Evolutionary conservation across 2,888 invertebrate species (phyloP).

Genomic region (Scaptomyza cyrtandrae): DNA sequence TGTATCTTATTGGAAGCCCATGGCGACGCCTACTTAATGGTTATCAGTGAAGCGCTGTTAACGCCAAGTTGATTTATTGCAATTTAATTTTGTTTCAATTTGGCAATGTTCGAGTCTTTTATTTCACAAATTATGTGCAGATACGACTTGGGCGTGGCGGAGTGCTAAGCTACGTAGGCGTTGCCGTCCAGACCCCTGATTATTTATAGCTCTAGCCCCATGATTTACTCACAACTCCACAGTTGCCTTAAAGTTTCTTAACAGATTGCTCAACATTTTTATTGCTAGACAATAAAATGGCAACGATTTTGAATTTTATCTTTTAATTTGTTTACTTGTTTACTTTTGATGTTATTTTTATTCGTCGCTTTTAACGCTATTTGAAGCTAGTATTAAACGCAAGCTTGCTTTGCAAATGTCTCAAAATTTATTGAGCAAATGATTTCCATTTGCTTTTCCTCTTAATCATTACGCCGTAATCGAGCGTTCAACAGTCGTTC

Average conservation of each 20-base stretch:
- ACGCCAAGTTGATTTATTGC: slow-evolving; percentile 77
- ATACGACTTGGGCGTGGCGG: slow-evolving; percentile 73
- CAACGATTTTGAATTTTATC: slow-evolving; percentile 17
- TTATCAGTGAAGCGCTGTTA: slow-evolving; percentile 74
- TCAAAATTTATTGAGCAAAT: slow-evolving; percentile 23
- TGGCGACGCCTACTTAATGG: slow-evolving; percentile 77
- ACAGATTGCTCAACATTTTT: slow-evolving; percentile 35
- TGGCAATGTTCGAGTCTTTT: slow-evolving; percentile 67
- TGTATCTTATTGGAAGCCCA: slow-evolving; percentile 40
- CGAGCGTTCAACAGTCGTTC: slow-evolving; percentile 9
- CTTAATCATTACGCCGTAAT: slow-evolving; percentile 18
- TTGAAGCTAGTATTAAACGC: slow-evolving; percentile 31
- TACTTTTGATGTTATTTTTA: slow-evolving; percentile 47
- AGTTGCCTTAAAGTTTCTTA: slow-evolving; percentile 39
- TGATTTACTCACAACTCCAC: slow-evolving; percentile 56
- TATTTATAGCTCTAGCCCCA: slow-evolving; percentile 61
- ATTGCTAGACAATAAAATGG: slow-evolving; percentile 50
- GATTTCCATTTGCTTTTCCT: slow-evolving; percentile 25
- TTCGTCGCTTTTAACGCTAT: slow-evolving; percentile 24
- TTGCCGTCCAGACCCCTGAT: slow-evolving; percentile 26
- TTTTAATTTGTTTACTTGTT: slow-evolving; percentile 50
- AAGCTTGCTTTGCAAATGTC: slow-evolving; percentile 21
- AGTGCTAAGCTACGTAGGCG: slow-evolving; percentile 30
- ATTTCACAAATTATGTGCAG: slow-evolving; percentile 79
- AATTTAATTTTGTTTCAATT: slow-evolving; percentile 78